Evolutionary conservation across 1,140 invertebrate species (phyloP).

Genomic region (Panagrolaimus sp.): DNA sequence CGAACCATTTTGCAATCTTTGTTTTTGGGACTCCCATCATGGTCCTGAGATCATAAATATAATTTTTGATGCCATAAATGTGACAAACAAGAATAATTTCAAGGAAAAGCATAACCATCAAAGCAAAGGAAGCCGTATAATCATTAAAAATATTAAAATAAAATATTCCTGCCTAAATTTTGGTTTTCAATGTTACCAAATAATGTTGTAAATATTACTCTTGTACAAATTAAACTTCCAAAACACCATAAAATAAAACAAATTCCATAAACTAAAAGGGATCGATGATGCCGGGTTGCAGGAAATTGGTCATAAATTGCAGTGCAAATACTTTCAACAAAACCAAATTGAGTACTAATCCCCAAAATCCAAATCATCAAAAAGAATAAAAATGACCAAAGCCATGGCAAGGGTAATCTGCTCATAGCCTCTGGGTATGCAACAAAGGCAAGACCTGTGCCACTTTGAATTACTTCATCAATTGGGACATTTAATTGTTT

Average conservation of each 20-base stretch:
- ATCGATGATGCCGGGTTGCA: constrained; percentile 18
- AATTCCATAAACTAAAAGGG: constrained; percentile 21
- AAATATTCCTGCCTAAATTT: constrained; percentile 40
- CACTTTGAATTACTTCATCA: constrained; percentile 69
- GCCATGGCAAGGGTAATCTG: constrained; percentile 72
- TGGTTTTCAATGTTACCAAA: background rate
- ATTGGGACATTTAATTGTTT: constrained; percentile 68
- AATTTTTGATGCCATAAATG: constrained; percentile 39
- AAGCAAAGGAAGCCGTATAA: constrained; percentile 38
- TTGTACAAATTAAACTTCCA: constrained; percentile 28
- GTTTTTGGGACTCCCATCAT: constrained; percentile 33
- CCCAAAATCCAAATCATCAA: constrained; percentile 85
- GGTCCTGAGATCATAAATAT: constrained; percentile 27
- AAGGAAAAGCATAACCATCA: constrained; percentile 37
- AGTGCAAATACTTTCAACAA: constrained; percentile 33
- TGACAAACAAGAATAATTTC: constrained; percentile 38
- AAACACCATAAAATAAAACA: constrained; percentile 30
- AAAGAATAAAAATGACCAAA: constrained; percentile 85
- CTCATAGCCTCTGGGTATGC: constrained; percentile 61
- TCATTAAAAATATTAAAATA: constrained; percentile 47
- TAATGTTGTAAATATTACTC: constrained; percentile 17
- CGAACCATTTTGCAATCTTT: constrained; percentile 26
- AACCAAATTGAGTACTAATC: constrained; percentile 68
- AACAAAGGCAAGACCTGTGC: constrained; percentile 66
- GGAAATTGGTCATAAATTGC: constrained; percentile 42